Evolutionary conservation across 2,113 vertebrate genomes (phyloP).

Genomic region (Tringa solitaria): DNA sequence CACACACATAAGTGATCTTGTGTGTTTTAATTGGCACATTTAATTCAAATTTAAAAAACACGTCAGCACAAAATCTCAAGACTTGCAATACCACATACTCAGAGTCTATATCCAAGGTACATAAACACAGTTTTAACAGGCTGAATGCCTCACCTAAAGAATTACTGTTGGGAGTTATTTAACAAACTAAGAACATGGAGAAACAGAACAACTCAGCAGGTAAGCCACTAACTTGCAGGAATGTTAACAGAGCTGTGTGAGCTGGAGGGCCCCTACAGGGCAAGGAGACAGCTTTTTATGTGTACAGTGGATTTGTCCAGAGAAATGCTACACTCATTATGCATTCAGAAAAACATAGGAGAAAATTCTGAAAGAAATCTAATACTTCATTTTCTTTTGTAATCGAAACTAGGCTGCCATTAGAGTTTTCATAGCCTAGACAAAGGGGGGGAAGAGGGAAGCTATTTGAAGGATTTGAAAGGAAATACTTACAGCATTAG

Average conservation of each 20-base stretch:
- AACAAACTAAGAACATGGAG: neutral
- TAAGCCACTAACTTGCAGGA: neutral
- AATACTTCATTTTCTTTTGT: neutral
- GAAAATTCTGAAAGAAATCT: neutral
- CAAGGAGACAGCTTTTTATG: neutral
- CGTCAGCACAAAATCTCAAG: neutral
- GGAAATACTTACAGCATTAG: conserved; percentile 79
- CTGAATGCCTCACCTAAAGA: neutral
- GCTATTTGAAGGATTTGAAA: neutral
- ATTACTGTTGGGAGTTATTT: neutral
- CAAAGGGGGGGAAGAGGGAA: fast-evolving
- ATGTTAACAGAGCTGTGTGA: neutral
- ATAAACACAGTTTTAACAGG: neutral
- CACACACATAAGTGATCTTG: neutral
- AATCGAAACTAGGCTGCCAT: neutral
- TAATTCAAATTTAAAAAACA: neutral
- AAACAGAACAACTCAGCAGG: neutral
- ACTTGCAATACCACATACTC: neutral
- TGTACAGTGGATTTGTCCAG: neutral
- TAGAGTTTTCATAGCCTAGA: neutral
- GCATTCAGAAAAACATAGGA: neutral
- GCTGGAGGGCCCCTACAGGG: neutral
- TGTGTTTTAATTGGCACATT: neutral
- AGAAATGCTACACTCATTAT: neutral
- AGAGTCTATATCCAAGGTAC: neutral